phyloP scores from a whole-genome alignment of 2,888 invertebrate species.

The Epinotia brunnichana region DNA sequence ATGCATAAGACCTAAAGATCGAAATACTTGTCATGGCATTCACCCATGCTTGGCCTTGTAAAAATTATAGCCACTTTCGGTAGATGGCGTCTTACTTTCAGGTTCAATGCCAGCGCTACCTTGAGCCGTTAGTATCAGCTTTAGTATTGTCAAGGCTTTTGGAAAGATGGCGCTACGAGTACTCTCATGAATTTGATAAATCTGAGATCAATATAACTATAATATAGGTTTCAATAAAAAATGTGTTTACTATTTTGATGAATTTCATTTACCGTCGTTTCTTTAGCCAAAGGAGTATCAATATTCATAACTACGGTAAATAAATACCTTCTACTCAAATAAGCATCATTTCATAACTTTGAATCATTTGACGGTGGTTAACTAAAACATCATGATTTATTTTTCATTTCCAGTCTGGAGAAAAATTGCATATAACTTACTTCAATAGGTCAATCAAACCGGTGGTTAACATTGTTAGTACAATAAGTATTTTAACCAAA shows the following conservation, averaged over 20 bases:
- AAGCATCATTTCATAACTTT: not conserved
- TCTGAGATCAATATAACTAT: too few relatives aligned
- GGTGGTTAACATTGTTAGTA: too few relatives aligned
- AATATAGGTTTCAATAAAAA: too few relatives aligned
- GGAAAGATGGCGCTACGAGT: constrained; percentile 63
- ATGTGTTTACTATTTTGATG: too few relatives aligned
- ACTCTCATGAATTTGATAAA: not conserved
- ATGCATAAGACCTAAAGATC: not conserved
- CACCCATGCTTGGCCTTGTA: constrained; percentile 16
- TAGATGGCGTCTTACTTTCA: constrained; percentile 60
- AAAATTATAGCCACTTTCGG: constrained; percentile 45
- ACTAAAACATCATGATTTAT: too few relatives aligned
- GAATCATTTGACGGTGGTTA: too few relatives aligned
- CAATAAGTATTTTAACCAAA: not conserved
- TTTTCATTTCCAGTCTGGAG: too few relatives aligned
- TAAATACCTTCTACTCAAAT: not conserved
- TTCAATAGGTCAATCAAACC: too few relatives aligned
- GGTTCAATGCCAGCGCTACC: constrained; percentile 59
- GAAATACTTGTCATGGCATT: not conserved
- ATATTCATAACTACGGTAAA: not conserved
- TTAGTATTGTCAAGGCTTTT: constrained; percentile 49
- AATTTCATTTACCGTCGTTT: too few relatives aligned
- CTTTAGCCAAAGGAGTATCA: too few relatives aligned
- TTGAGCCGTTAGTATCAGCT: constrained; percentile 44
- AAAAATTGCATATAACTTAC: too few relatives aligned